Evolutionary conservation across 2,888 invertebrate genomes (phyloP), one percentile per base, ranked within the genome.

Genomic region (Sinelater perroti): DNA sequence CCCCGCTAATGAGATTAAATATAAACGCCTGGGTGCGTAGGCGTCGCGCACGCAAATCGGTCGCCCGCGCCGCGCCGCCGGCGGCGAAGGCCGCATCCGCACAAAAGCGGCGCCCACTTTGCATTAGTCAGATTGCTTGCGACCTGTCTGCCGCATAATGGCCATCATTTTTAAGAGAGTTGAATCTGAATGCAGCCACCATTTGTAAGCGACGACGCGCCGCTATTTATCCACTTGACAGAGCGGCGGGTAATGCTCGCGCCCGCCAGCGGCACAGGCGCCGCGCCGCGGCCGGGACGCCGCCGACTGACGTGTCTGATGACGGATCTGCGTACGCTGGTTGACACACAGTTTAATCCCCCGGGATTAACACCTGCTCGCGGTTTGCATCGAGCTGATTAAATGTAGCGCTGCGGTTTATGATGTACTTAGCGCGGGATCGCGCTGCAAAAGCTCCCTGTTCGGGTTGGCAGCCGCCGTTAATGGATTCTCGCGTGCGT

Each of bases 111-210:
- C 36, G 26, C 56, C 60, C 63, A 65, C 68, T 72, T 69, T 72
- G 66, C 77, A 77, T 77, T 76, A 76, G 76, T 76, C 75, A 75
- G 75, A 76, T 77, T 76, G 75, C 75, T 73, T 71, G 72, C 70
- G 70, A 73, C 72, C 72, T 74, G 74, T 76, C 76, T 74, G 62
- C 66, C 64, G 67, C 71, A 75, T 76, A 76, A 76, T 78, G 71
- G 77, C 69, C 69, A 71, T 75, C 76, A 78, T 77, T 76, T 77
- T 78, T 76, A 77, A 76, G 74, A 71, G 73, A 73, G 74, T 66
- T 69, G 70, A 72, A 71, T 71, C 70, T 70, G 69, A 71, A 73
- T 71, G 69, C 72, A 66, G 62, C 66, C 60, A 70, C 71, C 73
- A 75, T 75, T 76, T 74, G 75, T 74, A 73, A 69, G 60, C 66